A percentile compares a stretch with the other conserved stretches of the same genome.
Conservation (phyloP, 30 jellyfish, hydroid and myxozoan species). For the Hydractinia symbiolongicarpus region DNA sequence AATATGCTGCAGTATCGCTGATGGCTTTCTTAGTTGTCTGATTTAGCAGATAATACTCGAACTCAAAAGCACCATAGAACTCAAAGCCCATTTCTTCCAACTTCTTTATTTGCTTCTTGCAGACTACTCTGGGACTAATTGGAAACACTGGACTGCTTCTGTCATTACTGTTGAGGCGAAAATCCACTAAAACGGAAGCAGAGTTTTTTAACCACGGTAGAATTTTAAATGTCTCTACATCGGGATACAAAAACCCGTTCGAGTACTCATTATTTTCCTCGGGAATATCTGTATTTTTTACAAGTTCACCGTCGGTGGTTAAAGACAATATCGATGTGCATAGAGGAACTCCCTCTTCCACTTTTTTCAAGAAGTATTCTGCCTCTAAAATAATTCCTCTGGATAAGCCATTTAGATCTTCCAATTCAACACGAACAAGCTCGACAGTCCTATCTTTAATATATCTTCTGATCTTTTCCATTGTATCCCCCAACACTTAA, state of each 20-base stretch:
- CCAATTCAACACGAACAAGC: conserved; percentile 7
- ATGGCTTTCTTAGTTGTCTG: neutral
- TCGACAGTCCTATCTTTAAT: neutral
- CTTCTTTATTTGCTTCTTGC: conserved; percentile 22
- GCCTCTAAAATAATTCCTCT: conserved; percentile 17
- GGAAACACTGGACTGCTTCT: neutral
- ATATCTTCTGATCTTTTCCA: too few species aligned
- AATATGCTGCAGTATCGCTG: neutral
- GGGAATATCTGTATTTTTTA: neutral
- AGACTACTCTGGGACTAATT: conserved; percentile 1
- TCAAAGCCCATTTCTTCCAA: neutral
- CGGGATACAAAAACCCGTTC: conserved; percentile 19
- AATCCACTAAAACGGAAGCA: conserved; percentile 15
- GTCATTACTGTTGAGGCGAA: neutral
- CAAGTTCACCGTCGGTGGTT: neutral
- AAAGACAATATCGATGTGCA: neutral
- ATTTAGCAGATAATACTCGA: conserved; percentile 15
- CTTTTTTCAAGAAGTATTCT: conserved; percentile 4
- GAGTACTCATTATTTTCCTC: conserved; percentile 7
- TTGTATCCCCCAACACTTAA: too few species aligned
- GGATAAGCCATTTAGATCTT: conserved; percentile 23
- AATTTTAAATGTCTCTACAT: neutral
- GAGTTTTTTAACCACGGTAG: conserved; percentile 22
- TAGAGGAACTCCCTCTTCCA: conserved; percentile 3
- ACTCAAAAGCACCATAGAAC: conserved; percentile 29